Conservation (phyloP, 2,888 invertebrate species). For the Baronia brevicornis region DNA sequence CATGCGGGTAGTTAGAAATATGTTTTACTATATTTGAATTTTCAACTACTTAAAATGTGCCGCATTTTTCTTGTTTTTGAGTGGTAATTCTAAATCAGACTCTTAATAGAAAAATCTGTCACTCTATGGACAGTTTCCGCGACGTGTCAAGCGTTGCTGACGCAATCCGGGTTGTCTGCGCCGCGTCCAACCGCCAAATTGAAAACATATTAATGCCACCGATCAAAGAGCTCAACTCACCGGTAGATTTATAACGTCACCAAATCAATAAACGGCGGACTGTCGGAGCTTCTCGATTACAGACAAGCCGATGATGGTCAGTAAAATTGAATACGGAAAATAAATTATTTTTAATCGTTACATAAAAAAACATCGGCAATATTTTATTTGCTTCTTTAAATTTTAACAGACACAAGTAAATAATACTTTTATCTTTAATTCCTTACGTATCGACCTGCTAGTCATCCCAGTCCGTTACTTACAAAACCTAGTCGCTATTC, state of each 20-base stretch:
- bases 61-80: constrained; percentile 40
- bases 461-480: too few relatives aligned
- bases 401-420: too few relatives aligned
- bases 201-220: constrained; percentile 61
- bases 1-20: too few relatives aligned
- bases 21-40: too few relatives aligned
- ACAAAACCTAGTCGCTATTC: too few relatives aligned
- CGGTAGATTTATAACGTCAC: constrained; percentile 24
- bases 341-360: too few relatives aligned
- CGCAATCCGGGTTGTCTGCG: constrained; percentile 54
- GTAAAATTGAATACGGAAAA: too few relatives aligned
- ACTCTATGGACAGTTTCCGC: constrained; percentile 43
- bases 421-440: too few relatives aligned
- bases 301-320: too few relatives aligned
- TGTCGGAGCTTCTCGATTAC: constrained; percentile 13
- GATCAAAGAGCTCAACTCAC: constrained; percentile 63
- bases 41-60: neutral
- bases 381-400: too few relatives aligned
- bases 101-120: constrained; percentile 51
- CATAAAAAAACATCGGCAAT: too few relatives aligned
- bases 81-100: constrained; percentile 41
- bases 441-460: too few relatives aligned
- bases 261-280: constrained; percentile 19
- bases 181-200: constrained; percentile 54
- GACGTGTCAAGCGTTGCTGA: constrained; percentile 48